Percentiles rank a stretch among this genome's conserved stretches.
Evolutionary conservation across 1,140 invertebrate genomes (phyloP).

Genomic region (Calycopis cecrops): DNA sequence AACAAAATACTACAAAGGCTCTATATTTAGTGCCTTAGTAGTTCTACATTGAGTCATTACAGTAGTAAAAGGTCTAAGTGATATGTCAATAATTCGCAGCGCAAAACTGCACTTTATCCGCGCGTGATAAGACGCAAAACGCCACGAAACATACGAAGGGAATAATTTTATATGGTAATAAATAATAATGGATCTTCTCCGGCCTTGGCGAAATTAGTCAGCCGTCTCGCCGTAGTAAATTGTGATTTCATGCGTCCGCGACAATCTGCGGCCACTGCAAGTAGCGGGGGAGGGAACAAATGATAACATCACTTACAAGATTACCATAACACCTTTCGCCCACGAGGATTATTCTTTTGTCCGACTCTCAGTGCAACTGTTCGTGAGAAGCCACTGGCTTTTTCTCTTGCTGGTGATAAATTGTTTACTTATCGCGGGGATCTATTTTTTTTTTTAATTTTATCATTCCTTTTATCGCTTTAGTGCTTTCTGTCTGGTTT

Average conservation of each 20-base stretch:
- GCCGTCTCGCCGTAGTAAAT: constrained; percentile 52
- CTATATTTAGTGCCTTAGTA: constrained; percentile 57
- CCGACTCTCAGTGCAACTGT: constrained; percentile 5
- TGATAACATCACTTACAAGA: constrained; percentile 8
- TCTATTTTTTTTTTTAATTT: not conserved
- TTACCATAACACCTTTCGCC: constrained; percentile 14
- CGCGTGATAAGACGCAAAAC: constrained; percentile 33
- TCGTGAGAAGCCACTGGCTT: not conserved
- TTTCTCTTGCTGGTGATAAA: not conserved
- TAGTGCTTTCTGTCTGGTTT: not conserved
- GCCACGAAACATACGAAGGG: constrained; percentile 23
- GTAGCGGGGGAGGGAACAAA: not conserved
- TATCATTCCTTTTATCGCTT: not conserved
- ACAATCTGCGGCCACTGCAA: constrained; percentile 14
- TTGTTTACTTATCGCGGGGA: constrained; percentile 2
- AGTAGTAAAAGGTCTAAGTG: constrained; percentile 58
- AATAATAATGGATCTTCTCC: constrained; percentile 70
- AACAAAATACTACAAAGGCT: constrained; percentile 34
- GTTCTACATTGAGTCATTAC: constrained; percentile 54
- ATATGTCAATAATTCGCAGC: constrained; percentile 36
- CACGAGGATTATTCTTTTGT: constrained; percentile 15
- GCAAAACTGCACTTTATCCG: constrained; percentile 33
- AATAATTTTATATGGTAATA: constrained; percentile 66
- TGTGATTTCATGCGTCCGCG: constrained; percentile 45
- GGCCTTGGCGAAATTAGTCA: constrained; percentile 70